phyloP scores from a whole-genome alignment of 2,888 invertebrate genomes.

The Blera fallax region DNA sequence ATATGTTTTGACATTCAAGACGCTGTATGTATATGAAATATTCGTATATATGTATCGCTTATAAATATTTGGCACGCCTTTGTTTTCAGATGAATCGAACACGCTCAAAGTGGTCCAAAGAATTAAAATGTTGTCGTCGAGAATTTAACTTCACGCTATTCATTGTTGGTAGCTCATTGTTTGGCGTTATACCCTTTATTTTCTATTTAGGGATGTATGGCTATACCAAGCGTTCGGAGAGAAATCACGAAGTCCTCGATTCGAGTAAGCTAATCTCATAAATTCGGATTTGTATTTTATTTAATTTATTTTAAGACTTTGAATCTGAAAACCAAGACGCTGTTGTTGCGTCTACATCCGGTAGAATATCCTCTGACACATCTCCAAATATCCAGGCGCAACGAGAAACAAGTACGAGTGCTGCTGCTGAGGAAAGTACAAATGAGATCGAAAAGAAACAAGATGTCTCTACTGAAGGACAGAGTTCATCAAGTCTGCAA shows the following conservation, averaged over 20 bases:
- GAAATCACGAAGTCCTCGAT: conserved; percentile 75
- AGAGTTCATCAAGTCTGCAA: not conserved
- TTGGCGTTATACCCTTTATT: conserved; percentile 75
- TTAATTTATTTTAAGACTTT: not conserved
- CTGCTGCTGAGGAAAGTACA: not conserved
- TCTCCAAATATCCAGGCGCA: not conserved
- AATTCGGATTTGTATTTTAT: not conserved
- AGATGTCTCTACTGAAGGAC: not conserved
- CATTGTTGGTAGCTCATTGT: conserved; percentile 72
- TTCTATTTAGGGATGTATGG: conserved; percentile 76
- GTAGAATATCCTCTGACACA: not conserved
- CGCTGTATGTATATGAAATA: not conserved
- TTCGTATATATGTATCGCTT: not conserved
- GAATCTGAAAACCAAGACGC: not conserved
- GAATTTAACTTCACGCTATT: conserved; percentile 75
- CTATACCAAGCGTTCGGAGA: conserved; percentile 76
- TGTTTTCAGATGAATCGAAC: conserved; percentile 78
- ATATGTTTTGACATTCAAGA: conserved; percentile 59
- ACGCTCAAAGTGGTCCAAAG: conserved; percentile 77
- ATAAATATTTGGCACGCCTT: not conserved
- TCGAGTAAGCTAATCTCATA: conserved; percentile 63
- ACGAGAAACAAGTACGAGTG: not conserved
- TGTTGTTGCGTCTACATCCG: conserved; percentile 9
- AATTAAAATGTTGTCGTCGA: conserved; percentile 77
- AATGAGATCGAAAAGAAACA: not conserved